These are phyloP conservation scores for Cossypha dichroa DNA, from an alignment of 2,797 vertebrate genomes.

Conservation along the genomic window DNA sequence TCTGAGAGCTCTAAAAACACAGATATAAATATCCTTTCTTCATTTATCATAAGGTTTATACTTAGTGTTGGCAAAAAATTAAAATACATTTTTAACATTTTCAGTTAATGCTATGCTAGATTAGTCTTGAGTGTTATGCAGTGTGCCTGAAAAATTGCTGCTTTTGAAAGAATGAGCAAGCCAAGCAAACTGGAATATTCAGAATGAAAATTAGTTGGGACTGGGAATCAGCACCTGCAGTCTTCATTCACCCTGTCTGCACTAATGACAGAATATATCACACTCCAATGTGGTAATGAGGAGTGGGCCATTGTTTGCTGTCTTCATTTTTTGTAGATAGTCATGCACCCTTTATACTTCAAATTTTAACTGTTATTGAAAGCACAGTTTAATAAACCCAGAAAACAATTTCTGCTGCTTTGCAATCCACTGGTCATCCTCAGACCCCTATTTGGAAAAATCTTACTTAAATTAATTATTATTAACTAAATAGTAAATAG, in stretches of 20 bases:
- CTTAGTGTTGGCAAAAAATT: background rate
- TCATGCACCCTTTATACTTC: background rate
- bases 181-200: background rate
- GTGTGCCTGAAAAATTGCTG: background rate
- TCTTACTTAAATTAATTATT: background rate
- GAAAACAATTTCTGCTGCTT: background rate
- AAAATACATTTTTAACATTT: conserved; percentile 45
- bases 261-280: background rate
- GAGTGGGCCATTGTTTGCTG: background rate
- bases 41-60: conserved; percentile 6
- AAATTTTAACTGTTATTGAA: background rate
- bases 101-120: background rate
- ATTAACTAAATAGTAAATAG: background rate
- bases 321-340: background rate
- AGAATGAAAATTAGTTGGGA: background rate
- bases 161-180: background rate
- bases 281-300: background rate
- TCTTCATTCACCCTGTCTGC: background rate
- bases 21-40: background rate
- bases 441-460: background rate
- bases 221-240: background rate
- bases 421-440: background rate
- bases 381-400: background rate
- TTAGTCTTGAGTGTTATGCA: background rate
- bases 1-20: conserved; percentile 23